phyloP scores from a whole-genome alignment of 2,113 vertebrate genomes.

The Dromiciops gliroides region DNA sequence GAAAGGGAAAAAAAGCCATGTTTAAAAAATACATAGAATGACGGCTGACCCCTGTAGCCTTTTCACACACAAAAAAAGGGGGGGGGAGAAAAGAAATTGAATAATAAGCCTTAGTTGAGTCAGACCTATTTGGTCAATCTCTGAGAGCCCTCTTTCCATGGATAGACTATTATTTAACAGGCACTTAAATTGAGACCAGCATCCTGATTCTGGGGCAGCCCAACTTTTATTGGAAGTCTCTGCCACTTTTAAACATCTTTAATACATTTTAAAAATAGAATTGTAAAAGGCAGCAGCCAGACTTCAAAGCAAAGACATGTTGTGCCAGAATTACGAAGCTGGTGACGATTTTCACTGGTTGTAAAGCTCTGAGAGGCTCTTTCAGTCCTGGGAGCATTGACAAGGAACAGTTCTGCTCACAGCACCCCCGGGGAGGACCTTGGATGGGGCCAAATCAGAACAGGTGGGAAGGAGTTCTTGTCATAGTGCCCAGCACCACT shows the following conservation, averaged over 20 bases:
- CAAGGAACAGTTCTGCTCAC: constrained; percentile 44
- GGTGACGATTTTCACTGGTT: constrained; percentile 87
- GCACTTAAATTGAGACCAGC: constrained; percentile 88
- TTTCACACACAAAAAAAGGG: too few relatives aligned
- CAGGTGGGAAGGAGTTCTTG: constrained; percentile 24
- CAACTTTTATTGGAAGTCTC: constrained; percentile 87
- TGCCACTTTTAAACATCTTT: constrained; percentile 90
- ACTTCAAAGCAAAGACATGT: constrained; percentile 87
- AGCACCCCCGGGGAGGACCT: constrained; percentile 53
- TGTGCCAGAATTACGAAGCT: constrained; percentile 84
- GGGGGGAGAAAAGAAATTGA: constrained; percentile 72
- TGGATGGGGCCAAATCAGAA: constrained; percentile 13
- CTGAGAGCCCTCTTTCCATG: constrained; percentile 83
- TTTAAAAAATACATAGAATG: constrained; percentile 44
- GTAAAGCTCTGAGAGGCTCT: constrained; percentile 83
- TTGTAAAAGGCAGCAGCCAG: constrained; percentile 87
- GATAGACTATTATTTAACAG: constrained; percentile 88
- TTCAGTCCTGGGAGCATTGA: constrained; percentile 65
- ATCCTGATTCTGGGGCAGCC: constrained; percentile 87
- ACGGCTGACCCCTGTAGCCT: constrained; percentile 69
- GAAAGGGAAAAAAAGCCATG: constrained; percentile 15
- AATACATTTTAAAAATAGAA: constrained; percentile 91
- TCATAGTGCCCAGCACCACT: not conserved
- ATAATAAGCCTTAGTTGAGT: constrained; percentile 73
- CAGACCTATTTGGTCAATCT: constrained; percentile 79